Conservation (phyloP, 2,797 vertebrate species). For the Choloepus didactylus region DNA sequence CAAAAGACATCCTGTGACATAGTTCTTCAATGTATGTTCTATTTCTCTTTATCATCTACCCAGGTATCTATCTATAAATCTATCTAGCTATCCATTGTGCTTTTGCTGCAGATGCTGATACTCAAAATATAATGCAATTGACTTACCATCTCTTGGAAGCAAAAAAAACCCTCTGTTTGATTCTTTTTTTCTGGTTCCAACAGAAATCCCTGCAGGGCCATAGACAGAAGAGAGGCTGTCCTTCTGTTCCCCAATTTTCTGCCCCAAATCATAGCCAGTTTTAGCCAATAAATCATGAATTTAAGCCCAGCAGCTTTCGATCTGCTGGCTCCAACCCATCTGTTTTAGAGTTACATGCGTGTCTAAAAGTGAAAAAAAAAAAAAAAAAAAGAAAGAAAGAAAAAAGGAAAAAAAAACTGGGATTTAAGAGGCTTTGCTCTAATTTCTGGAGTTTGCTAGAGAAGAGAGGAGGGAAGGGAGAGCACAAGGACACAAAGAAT, state of each 20-base stretch:
- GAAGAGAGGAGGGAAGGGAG: not conserved
- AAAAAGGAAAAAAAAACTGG: not conserved
- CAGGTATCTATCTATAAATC: constrained; percentile 76
- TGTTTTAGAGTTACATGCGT: constrained; percentile 26
- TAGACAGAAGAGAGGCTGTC: constrained; percentile 75
- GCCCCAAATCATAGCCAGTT: constrained; percentile 67
- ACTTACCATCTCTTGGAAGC: constrained; percentile 74
- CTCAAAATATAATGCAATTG: constrained; percentile 70
- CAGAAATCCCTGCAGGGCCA: constrained; percentile 74
- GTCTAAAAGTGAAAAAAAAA: constrained; percentile 43
- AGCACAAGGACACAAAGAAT: not conserved
- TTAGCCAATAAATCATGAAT: constrained; percentile 70
- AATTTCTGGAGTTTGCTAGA: not conserved
- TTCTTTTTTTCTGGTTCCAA: constrained; percentile 77
- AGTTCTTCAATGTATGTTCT: not conserved
- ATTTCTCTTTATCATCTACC: constrained; percentile 64
- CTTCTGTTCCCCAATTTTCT: constrained; percentile 75
- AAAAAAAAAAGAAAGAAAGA: not conserved
- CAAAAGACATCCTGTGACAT: constrained; percentile 44
- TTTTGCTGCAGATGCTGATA: not conserved
- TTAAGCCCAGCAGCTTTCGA: constrained; percentile 66
- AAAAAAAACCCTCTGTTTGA: constrained; percentile 73
- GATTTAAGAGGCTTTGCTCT: not conserved
- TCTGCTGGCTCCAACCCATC: constrained; percentile 57
- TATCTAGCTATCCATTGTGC: constrained; percentile 57